Percentiles rank a stretch among this genome's conserved stretches.
Evolutionary conservation across 2,113 vertebrate genomes (phyloP).

Genomic region (Brienomyrus longianalis): DNA sequence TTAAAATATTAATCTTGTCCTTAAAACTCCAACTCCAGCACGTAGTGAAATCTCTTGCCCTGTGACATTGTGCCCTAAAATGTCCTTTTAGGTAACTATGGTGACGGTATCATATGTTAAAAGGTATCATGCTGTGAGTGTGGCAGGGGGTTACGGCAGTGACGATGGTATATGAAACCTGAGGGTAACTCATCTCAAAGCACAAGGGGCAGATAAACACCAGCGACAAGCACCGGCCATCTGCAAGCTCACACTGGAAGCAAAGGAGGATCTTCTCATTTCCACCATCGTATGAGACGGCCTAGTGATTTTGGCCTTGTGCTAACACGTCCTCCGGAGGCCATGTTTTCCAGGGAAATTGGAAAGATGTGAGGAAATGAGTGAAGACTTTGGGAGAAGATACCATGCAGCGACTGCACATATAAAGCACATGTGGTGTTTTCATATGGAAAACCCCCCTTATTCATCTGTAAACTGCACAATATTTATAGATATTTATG

Average conservation of each 20-base stretch:
- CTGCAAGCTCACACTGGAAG: background rate
- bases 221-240: background rate
- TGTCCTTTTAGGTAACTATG: background rate
- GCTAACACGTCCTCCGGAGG: background rate
- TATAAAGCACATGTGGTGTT: conserved; percentile 29
- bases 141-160: background rate
- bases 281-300: background rate
- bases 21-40: background rate
- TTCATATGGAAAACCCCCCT: background rate
- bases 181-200: background rate
- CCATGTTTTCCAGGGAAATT: background rate
- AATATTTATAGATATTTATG: background rate
- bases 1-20: background rate
- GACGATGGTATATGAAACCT: background rate
- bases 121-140: background rate
- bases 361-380: background rate
- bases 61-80: background rate
- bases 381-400: background rate
- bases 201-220: background rate
- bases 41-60: background rate
- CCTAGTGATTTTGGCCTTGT: background rate
- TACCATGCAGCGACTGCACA: background rate
- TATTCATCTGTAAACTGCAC: background rate
- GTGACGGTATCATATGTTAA: background rate
- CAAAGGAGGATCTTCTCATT: background rate